These are phyloP conservation scores for Eupithecia subumbrata DNA, from an alignment of 2,888 invertebrate species.

Conservation along the genomic window DNA sequence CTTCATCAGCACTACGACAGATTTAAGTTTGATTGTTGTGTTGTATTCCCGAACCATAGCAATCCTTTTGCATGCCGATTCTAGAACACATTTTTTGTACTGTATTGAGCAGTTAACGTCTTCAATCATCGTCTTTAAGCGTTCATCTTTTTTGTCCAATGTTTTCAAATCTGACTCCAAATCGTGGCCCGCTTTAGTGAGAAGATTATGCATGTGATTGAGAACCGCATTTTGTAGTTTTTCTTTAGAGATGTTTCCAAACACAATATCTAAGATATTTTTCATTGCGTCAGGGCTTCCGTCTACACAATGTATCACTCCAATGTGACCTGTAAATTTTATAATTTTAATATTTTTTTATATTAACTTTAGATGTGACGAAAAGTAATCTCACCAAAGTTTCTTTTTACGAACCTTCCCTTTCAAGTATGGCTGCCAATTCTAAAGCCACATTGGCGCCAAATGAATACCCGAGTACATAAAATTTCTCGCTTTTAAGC, in stretches of 20 bases:
- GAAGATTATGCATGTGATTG: slow-evolving; percentile 50
- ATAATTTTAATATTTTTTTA: not conserved
- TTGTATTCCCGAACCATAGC: slow-evolving; percentile 52
- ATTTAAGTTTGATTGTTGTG: slow-evolving; percentile 54
- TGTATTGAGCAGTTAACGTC: slow-evolving; percentile 50
- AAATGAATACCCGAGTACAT: slow-evolving; percentile 61
- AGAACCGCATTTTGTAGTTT: slow-evolving; percentile 54
- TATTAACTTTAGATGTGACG: no score
- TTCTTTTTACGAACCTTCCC: slow-evolving; percentile 58
- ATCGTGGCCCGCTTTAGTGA: slow-evolving; percentile 42
- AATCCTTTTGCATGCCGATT: slow-evolving; percentile 54
- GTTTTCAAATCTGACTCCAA: slow-evolving; percentile 19
- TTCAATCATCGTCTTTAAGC: slow-evolving; percentile 44
- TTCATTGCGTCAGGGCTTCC: slow-evolving; percentile 62
- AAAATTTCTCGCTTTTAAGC: slow-evolving; percentile 44
- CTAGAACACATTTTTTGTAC: slow-evolving; percentile 50
- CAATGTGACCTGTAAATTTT: slow-evolving; percentile 53
- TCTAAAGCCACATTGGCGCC: slow-evolving; percentile 66
- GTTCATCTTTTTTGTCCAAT: slow-evolving; percentile 50
- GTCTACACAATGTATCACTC: slow-evolving; percentile 61
- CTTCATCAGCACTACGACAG: slow-evolving; percentile 60
- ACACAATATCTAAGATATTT: slow-evolving; percentile 52
- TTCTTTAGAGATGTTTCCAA: slow-evolving; percentile 50
- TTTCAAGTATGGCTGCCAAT: slow-evolving; percentile 60
- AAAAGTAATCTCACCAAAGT: not conserved